Evolutionary conservation across 2,797 vertebrate species (phyloP), one percentile per base, ranked within the genome.

Genomic region (Myotis findleyi): DNA sequence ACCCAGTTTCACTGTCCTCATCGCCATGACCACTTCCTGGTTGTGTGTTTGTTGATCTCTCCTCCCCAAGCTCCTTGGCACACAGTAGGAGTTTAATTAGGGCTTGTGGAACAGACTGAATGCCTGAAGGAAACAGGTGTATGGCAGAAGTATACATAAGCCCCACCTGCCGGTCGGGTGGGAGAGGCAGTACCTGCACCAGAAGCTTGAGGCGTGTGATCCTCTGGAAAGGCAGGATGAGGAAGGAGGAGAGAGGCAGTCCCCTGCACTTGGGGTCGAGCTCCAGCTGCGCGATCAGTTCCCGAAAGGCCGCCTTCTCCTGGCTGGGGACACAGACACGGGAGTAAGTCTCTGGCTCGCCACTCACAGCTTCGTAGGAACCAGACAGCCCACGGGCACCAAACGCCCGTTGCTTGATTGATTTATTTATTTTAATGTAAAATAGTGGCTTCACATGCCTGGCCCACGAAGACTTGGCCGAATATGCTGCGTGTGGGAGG

Each of bases 201-300:
- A 99, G 98, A 33, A 99, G 98, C 96, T 99, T 99, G 95, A 99
- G 99, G 66, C 99, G 98, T 0, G 99, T 99, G 98, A 99, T 99
- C 97, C 99, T 99, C 97, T 99, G 99, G 98, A 99, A 99, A 0
- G 99, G 99, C 88, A 99, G 98, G 97, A 99, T 99, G 93, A 99
- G 99, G 97, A 99, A 99, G 23, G 99, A 99, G 11, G 99, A 99
- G 92, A 99, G 99, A 21, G 99, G 99, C 81, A 99, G 98, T 73
- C 99, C 99, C 96, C 98, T 98, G 95, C 99, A 99, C 95, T 99
- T 98, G 16, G 99, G 98, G 96, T 99, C 99, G 25, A 99, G 98
- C 98, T 99, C 99, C 98, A 99, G 98, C 93, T 98, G 76, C 4
- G 99, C 98, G 94, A 99, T 99, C 82, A 99, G 95, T 51, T 99